Evolutionary conservation across 2,888 invertebrate species (phyloP), one percentile per base, ranked within the genome.

Genomic region (Gastracanthus pulcherrimus): DNA sequence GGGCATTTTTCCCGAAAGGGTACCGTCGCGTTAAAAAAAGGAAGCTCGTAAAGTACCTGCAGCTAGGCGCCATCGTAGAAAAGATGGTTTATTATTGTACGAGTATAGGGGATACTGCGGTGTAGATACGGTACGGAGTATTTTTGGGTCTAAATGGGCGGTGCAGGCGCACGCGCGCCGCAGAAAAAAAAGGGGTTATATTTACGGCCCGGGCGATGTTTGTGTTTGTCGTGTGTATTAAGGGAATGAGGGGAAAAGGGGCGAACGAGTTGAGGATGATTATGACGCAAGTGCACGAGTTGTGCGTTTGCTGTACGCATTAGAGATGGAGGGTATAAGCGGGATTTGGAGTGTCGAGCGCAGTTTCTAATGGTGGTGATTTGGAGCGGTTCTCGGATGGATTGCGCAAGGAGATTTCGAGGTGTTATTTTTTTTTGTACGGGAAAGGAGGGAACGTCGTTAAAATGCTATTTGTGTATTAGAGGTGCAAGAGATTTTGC

Each of bases 1-100:
- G 13, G 67, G 23, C 9, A 48, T 58, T 66, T 75, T 69, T 26
- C 48, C 60, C 78, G 85, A 87, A 88, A 87, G 87, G 88, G 89
- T 66, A 86, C 85, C 69, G 34, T 38, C 19, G 69, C 84, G 45
- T 58, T n/a, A 34, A 11, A 62, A 80, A 85, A 84, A 83, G 84
- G 76, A 75, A 66, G 36, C 19, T 75, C 75, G 26, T 75, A 75
- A 75, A 75, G 58, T 69, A 76, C 76, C 75, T 76, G 76, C 41
- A 13, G 7, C 51, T 45, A 34, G 72, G 72, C 60, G 60, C 72
- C n/a, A n/a, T n/a, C n/a, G n/a, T n/a, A n/a, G n/a, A n/a, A n/a
- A n/a, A n/a, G n/a, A n/a, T n/a, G n/a, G n/a, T n/a, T n/a, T n/a
- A n/a, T n/a, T n/a, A n/a, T n/a, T n/a, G n/a, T n/a, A n/a, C n/a